Evolutionary conservation across 2,888 invertebrate species (phyloP).

Genomic region (Rhopalosiphum nymphaeae): DNA sequence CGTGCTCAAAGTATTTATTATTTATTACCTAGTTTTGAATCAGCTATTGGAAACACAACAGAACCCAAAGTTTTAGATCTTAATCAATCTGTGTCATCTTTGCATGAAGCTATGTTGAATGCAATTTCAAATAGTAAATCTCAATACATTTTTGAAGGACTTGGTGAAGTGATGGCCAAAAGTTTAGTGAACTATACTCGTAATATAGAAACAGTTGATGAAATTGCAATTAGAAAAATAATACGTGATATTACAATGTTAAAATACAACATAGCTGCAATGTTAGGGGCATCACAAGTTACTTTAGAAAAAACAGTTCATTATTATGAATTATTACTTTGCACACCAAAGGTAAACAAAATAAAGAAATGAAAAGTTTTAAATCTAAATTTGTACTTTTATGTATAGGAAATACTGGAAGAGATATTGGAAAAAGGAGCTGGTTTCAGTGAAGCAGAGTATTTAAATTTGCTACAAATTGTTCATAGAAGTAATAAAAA

Average conservation of each 20-base stretch:
- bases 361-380: neutral
- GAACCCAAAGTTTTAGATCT: slow-evolving; percentile 83
- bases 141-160: slow-evolving; percentile 90
- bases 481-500: slow-evolving; percentile 72
- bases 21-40: slow-evolving; percentile 74
- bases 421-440: slow-evolving; percentile 88
- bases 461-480: slow-evolving; percentile 86
- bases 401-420: slow-evolving; percentile 83
- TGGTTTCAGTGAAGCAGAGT: slow-evolving; percentile 89
- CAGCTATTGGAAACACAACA: slow-evolving; percentile 77
- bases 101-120: slow-evolving; percentile 81
- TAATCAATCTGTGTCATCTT: slow-evolving; percentile 81
- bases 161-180: slow-evolving; percentile 85
- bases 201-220: slow-evolving; percentile 82
- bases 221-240: slow-evolving; percentile 78
- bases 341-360: slow-evolving; percentile 81
- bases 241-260: slow-evolving; percentile 87
- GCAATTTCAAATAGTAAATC: slow-evolving; percentile 65
- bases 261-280: slow-evolving; percentile 87
- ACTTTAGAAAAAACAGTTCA: slow-evolving; percentile 90
- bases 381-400: neutral
- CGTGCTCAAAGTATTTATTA: slow-evolving; percentile 97
- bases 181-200: slow-evolving; percentile 86
- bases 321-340: slow-evolving; percentile 88
- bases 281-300: slow-evolving; percentile 84